These are phyloP conservation scores for Aporophyla lueneburgensis DNA, from an alignment of 2,888 invertebrate genomes.

Conservation along the genomic window DNA sequence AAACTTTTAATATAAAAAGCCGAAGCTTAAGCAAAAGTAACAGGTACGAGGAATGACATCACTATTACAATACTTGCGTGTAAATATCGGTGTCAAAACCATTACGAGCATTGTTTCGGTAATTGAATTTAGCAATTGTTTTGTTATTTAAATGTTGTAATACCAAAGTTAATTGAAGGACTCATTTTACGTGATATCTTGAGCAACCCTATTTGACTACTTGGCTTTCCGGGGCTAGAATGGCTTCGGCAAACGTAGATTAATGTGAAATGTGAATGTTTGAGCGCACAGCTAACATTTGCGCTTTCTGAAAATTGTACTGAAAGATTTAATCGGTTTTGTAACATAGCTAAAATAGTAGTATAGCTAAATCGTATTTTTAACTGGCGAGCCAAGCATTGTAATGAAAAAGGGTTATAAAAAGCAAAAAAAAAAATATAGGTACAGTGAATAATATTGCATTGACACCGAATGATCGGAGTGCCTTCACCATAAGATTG, in stretches of 20 bases:
- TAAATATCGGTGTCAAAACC: slow-evolving; percentile 61
- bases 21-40: neutral
- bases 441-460: neutral
- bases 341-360: neutral
- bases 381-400: neutral
- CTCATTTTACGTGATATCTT: slow-evolving; percentile 31
- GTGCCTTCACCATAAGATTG: neutral
- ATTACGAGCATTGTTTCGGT: slow-evolving; percentile 40
- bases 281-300: neutral
- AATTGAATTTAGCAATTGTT: slow-evolving; percentile 61
- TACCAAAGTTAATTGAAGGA: slow-evolving; percentile 46
- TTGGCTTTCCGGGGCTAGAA: slow-evolving; percentile 9
- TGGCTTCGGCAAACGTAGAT: neutral
- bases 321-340: neutral
- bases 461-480: neutral
- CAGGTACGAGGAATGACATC: slow-evolving; percentile 27
- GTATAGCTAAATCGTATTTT: neutral
- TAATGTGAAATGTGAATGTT: neutral
- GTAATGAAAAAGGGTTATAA: neutral
- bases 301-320: neutral
- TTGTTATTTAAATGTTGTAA: slow-evolving; percentile 54
- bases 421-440: neutral
- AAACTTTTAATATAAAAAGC: neutral
- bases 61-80: slow-evolving; percentile 52
- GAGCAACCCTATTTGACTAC: slow-evolving; percentile 23